phyloP scores from a whole-genome alignment of 2,888 invertebrate species.

The Macrophya annulata region DNA sequence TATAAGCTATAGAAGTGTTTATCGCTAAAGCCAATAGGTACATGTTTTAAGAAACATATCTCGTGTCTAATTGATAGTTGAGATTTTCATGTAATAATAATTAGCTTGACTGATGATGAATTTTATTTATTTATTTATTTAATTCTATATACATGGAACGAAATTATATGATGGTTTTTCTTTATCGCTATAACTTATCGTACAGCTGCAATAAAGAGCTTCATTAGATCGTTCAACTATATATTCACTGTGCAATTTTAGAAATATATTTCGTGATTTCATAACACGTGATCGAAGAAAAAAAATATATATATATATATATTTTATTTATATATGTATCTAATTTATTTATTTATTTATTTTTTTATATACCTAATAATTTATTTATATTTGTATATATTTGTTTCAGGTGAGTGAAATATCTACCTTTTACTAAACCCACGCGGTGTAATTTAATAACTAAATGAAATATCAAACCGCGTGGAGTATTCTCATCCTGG shows the following conservation, averaged over 20 bases:
- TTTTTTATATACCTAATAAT: neutral
- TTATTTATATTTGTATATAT: neutral
- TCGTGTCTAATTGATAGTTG: conserved; percentile 7
- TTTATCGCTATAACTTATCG: no score
- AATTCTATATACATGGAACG: neutral
- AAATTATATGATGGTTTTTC: neutral
- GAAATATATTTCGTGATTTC: neutral
- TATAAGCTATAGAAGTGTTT: neutral
- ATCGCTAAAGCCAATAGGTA: neutral
- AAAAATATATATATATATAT: neutral
- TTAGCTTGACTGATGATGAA: neutral
- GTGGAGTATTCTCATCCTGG: neutral
- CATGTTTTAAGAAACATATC: conserved; percentile 9
- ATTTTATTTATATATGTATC: neutral
- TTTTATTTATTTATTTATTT: neutral
- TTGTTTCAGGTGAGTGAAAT: conserved; percentile 51
- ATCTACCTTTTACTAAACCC: neutral
- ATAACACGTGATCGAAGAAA: neutral
- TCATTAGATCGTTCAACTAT: neutral
- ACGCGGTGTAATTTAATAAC: neutral
- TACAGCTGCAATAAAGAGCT: no score
- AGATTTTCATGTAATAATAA: neutral
- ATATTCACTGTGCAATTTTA: neutral
- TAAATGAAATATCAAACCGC: conserved; percentile 26
- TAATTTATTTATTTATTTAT: neutral